Base-by-base conservation (phyloP, 2,888 invertebrate genomes). In the Volucella bombylans region DNA sequence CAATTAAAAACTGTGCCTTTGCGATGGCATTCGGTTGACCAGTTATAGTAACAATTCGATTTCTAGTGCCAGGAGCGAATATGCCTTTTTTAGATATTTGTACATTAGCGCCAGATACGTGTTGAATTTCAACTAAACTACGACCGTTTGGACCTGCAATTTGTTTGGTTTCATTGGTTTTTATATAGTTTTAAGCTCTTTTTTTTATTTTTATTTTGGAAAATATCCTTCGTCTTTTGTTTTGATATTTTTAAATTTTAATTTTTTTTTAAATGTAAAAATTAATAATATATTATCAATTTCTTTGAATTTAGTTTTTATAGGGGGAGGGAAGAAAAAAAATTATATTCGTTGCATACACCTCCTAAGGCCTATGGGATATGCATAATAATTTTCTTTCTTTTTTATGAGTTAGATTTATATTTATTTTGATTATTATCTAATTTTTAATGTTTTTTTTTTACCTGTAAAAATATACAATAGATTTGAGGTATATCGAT, bases 81-180 rank as follows among this genome's bases (percentile, higher is more conserved):
- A 97, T 97, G 92, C 98, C 98, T 94, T 98, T 98, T 94, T 98
- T 98, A 89, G 98, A 98, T 93, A 99, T 98, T 94, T 98, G 98
- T 93, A 99, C 98, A 94, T 96, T 98, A 92, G 98, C 98, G 92
- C 98, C 98, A 91, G 97, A 98, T 93, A 96, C 94, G 93, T 98
- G 97, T 94, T 98, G 98, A 93, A 99, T 97, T 94, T 99, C 98
- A 90, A 98, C 96, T 92, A 99, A 95, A 92, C 97, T 96, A 93
- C 97, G 96, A 87, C 98, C 99, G 91, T 97, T 98, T 88, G 98
- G 98, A 91, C 96, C 95, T 95, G 93, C 67, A 91, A 91, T 90
- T 87, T 87, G 86, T 86, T 78, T 86, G 72, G 73, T 79, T 79
- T 87, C 69, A 81, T 81, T 86, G 67, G 69, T 55, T 77, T 77